Evolutionary conservation across 2,888 invertebrate species (phyloP).

Genomic region (Papilio demoleus): DNA sequence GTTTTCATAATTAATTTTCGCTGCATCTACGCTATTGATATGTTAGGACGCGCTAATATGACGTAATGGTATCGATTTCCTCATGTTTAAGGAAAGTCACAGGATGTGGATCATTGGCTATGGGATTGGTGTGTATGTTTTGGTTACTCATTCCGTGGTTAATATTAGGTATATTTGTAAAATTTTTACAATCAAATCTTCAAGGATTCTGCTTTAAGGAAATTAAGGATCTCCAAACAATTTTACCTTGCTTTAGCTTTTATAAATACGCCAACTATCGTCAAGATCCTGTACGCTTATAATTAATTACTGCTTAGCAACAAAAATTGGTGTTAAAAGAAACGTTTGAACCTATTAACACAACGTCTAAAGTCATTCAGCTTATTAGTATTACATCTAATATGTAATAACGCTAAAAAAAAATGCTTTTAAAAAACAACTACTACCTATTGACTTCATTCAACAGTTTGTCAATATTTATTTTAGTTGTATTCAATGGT

Average conservation of each 20-base stretch:
- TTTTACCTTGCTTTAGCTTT: too few relatives aligned
- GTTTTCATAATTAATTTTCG: neutral
- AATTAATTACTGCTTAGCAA: too few relatives aligned
- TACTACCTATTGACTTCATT: slow-evolving; percentile 2
- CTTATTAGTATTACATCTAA: too few relatives aligned
- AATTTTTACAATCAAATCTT: too few relatives aligned
- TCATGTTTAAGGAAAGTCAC: slow-evolving; percentile 5
- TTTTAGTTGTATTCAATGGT: slow-evolving; percentile 27
- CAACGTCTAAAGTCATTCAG: too few relatives aligned
- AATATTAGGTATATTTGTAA: neutral
- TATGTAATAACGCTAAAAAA: too few relatives aligned
- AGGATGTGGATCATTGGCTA: neutral
- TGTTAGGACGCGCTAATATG: neutral
- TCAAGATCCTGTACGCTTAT: too few relatives aligned
- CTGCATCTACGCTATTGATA: slow-evolving; percentile 4
- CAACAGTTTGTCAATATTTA: slow-evolving; percentile 7
- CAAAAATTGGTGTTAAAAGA: too few relatives aligned
- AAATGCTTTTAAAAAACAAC: neutral
- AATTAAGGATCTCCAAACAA: too few relatives aligned
- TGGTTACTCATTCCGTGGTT: neutral
- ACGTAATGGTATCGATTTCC: neutral
- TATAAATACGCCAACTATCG: too few relatives aligned
- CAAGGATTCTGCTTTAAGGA: too few relatives aligned
- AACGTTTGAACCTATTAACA: too few relatives aligned
- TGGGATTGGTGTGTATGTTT: neutral